phyloP scores from a whole-genome alignment of 2,797 vertebrate genomes.

The Trachurus trachurus region DNA sequence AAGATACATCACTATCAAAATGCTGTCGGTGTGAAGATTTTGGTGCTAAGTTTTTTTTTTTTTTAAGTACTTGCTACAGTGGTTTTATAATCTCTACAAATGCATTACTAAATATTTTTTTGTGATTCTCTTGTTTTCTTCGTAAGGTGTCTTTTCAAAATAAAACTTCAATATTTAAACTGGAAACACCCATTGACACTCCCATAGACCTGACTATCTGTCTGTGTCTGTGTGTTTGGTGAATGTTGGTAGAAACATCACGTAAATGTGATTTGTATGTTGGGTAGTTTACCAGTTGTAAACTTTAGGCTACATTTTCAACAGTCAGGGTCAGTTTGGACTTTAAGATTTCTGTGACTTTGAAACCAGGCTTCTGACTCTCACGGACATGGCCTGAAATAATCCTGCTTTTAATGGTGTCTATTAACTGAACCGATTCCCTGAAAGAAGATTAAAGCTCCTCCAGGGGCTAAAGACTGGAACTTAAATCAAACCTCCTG shows the following conservation, averaged over 20 bases:
- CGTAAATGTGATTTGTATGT: neutral
- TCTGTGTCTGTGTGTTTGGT: neutral
- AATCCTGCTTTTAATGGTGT: neutral
- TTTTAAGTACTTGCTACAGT: slow-evolving; percentile 72
- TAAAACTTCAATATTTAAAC: slow-evolving; percentile 12
- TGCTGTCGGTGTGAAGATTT: slow-evolving; percentile 73
- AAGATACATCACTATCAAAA: slow-evolving; percentile 76
- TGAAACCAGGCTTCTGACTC: neutral
- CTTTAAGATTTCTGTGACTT: neutral
- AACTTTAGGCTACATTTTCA: slow-evolving; percentile 54
- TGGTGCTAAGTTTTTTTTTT: slow-evolving; percentile 58
- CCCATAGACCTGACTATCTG: neutral
- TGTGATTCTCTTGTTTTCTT: neutral
- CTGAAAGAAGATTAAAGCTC: neutral
- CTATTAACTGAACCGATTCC: neutral
- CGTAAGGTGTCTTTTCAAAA: neutral
- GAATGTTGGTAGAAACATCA: slow-evolving; percentile 5
- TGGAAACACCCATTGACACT: slow-evolving; percentile 3
- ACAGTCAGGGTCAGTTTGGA: slow-evolving; percentile 19
- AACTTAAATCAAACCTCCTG: neutral
- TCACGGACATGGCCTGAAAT: neutral
- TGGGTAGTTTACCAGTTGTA: neutral
- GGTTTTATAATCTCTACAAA: slow-evolving; percentile 31
- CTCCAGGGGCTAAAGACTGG: neutral
- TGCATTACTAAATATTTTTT: slow-evolving; percentile 7